Conservation (phyloP, 1,140 invertebrate genomes). For the Brachionus plicatilis region DNA sequence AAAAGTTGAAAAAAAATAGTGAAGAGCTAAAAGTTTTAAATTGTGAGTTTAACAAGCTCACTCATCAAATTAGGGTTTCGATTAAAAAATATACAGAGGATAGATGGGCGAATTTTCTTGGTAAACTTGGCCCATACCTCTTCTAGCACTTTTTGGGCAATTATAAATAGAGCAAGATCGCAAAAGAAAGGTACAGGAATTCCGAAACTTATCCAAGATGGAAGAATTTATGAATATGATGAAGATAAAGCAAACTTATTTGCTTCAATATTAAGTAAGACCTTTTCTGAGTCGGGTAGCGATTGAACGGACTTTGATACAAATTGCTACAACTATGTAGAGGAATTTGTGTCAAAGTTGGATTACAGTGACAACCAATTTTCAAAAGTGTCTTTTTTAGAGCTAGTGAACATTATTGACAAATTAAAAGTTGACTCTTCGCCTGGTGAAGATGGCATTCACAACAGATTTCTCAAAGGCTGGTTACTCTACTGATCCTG, state of each 20-base stretch:
- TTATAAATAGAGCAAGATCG: too few species aligned
- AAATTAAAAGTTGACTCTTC: not conserved
- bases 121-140: too few species aligned
- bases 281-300: not conserved
- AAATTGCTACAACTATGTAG: not conserved
- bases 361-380: not conserved
- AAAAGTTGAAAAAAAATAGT: not conserved
- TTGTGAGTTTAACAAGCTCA: too few species aligned
- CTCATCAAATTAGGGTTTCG: too few species aligned
- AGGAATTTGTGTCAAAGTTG: not conserved
- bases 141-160: too few species aligned
- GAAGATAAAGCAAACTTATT: not conserved
- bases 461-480: not conserved
- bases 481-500: too few species aligned
- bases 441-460: not conserved
- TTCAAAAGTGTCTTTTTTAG: not conserved
- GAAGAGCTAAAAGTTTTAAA: too few species aligned
- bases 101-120: too few species aligned
- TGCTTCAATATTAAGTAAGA: not conserved
- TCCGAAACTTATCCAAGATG: not conserved
- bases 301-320: not conserved
- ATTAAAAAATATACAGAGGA: too few species aligned
- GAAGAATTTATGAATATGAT: not conserved
- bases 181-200: not conserved
- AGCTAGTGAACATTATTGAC: not conserved